Conservation (phyloP, 2,113 vertebrate species). For the Albula glossodonta region DNA sequence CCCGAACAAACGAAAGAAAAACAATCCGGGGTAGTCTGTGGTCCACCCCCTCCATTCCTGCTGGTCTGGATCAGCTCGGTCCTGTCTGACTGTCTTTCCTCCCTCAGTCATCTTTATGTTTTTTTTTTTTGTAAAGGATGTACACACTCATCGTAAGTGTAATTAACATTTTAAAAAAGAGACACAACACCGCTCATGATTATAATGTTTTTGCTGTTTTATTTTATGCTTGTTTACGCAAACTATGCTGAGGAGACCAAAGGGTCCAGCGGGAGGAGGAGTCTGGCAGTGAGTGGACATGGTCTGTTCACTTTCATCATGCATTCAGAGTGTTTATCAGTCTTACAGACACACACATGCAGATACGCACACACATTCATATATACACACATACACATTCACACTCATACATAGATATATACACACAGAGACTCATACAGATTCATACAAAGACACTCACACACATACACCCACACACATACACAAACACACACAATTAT, state of each 20-base stretch:
- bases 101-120: slow-evolving; percentile 61
- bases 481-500: not conserved
- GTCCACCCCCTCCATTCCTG: slow-evolving; percentile 48
- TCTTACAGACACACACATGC: not conserved
- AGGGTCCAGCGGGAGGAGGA: not conserved
- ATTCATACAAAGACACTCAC: not conserved
- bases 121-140: slow-evolving; percentile 74
- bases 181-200: slow-evolving; percentile 11
- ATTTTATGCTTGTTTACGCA: slow-evolving; percentile 10
- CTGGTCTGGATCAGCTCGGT: slow-evolving; percentile 42
- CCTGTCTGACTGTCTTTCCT: slow-evolving; percentile 54
- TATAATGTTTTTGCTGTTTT: not conserved
- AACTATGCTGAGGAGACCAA: not conserved
- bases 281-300: not conserved
- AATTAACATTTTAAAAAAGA: slow-evolving; percentile 59
- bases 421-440: not conserved
- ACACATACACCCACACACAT: not conserved
- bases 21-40: slow-evolving; percentile 68
- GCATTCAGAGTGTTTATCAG: not conserved
- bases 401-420: not conserved
- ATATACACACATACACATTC: not conserved
- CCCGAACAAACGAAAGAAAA: slow-evolving; percentile 83
- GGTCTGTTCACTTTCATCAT: no score
- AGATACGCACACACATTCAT: not conserved
- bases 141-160: slow-evolving; percentile 61